These are phyloP conservation scores for Oenanthe oenanthe DNA, from an alignment of 2,113 vertebrate species.

Conservation along the genomic window DNA sequence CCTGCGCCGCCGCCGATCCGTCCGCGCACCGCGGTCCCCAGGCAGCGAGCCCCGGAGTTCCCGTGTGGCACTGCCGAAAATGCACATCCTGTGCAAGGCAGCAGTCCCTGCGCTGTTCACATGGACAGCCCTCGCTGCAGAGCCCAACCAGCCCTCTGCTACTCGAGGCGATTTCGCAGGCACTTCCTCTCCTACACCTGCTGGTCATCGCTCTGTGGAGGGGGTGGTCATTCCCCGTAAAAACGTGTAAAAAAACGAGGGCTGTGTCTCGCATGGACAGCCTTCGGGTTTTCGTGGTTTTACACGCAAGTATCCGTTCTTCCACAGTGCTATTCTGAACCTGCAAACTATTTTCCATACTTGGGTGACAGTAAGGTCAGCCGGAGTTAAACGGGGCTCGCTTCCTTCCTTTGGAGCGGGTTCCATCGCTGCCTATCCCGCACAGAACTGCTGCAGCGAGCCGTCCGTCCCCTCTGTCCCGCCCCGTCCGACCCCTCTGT, in stretches of 20 bases:
- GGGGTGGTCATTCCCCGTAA: not conserved
- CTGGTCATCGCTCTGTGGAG: not conserved
- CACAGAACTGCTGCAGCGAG: not conserved
- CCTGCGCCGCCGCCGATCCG: not conserved
- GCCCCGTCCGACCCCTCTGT: not conserved
- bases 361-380: not conserved
- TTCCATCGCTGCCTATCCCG: not conserved
- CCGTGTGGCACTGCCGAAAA: not conserved
- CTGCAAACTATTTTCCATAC: not conserved
- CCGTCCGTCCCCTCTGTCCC: too few species aligned
- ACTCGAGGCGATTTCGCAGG: not conserved
- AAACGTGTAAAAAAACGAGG: not conserved
- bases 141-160: not conserved
- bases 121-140: not conserved
- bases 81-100: not conserved
- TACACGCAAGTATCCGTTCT: not conserved
- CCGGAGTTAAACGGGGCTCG: not conserved
- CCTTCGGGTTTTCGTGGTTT: not conserved
- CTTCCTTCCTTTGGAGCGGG: not conserved
- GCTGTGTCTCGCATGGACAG: not conserved
- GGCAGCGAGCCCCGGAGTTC: not conserved
- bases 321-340: not conserved
- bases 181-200: slow-evolving; percentile 44
- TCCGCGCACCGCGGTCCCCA: not conserved
- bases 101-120: not conserved